A percentile compares a stretch with the other conserved stretches of the same genome.
These are phyloP conservation scores for Seira musarum DNA, from an alignment of 2,888 invertebrate species.

Conservation along the genomic window DNA sequence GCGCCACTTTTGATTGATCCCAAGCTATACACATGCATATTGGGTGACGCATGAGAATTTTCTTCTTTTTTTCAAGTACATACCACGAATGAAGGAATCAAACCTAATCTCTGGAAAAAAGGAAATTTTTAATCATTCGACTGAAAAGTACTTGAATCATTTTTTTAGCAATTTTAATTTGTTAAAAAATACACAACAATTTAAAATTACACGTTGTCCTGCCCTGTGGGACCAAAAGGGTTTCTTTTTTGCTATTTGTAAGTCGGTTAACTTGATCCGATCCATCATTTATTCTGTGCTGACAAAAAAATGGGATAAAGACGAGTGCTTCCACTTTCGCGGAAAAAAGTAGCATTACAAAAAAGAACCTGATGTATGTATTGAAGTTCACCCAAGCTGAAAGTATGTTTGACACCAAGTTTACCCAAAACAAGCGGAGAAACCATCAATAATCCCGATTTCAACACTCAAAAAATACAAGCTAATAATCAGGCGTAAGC, in stretches of 20 bases:
- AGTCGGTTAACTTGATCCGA: neutral
- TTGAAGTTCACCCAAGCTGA: slow-evolving; percentile 27
- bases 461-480: slow-evolving; percentile 45
- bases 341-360: slow-evolving; percentile 22
- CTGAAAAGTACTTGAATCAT: slow-evolving; percentile 1
- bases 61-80: slow-evolving; percentile 2
- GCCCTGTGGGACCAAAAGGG: neutral
- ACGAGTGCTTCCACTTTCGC: slow-evolving; percentile 15
- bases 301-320: neutral
- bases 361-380: neutral
- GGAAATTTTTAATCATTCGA: neutral
- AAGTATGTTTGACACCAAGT: slow-evolving; percentile 56
- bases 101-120: neutral
- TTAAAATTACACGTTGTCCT: neutral
- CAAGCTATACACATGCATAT: neutral
- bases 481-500: slow-evolving; percentile 48
- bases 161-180: neutral
- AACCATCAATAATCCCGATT: slow-evolving; percentile 56
- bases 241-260: neutral
- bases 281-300: neutral
- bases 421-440: slow-evolving; percentile 58
- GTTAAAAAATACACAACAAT: neutral
- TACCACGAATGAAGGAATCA: neutral
- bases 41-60: slow-evolving; percentile 22
- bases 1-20: neutral